Conservation (phyloP, 2,797 vertebrate species). For the Todus mexicanus region DNA sequence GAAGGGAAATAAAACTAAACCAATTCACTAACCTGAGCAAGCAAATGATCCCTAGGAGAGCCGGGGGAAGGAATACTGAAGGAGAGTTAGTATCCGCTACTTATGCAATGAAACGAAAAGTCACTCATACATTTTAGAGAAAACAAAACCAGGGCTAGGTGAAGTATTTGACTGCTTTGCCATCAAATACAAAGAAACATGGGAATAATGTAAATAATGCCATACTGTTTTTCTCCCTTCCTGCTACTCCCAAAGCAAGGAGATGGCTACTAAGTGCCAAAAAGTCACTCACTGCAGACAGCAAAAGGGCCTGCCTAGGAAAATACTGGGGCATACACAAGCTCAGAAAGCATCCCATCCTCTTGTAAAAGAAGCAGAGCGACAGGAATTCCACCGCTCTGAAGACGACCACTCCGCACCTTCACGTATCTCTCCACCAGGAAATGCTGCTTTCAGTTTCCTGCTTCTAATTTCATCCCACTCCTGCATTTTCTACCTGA, state of each 20-base stretch:
- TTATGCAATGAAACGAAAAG: background rate
- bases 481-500: background rate
- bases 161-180: background rate
- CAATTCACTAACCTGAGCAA: background rate
- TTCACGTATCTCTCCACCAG: background rate
- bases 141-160: background rate
- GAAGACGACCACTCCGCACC: background rate
- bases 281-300: background rate
- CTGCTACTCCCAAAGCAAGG: background rate
- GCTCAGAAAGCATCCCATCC: background rate
- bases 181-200: background rate
- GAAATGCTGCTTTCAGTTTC: background rate
- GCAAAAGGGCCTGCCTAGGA: background rate
- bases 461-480: background rate
- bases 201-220: background rate
- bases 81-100: background rate
- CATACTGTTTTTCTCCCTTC: background rate
- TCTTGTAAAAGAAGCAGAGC: background rate
- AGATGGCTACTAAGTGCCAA: background rate
- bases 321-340: background rate
- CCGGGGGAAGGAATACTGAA: rapidly evolving
- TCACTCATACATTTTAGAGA: background rate
- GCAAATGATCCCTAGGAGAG: background rate
- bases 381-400: background rate
- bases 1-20: background rate